Percentiles rank a stretch among this genome's conserved stretches.
These are phyloP conservation scores for Hirudo medicinalis DNA, from an alignment of 1,140 invertebrate species.

Conservation along the genomic window DNA sequence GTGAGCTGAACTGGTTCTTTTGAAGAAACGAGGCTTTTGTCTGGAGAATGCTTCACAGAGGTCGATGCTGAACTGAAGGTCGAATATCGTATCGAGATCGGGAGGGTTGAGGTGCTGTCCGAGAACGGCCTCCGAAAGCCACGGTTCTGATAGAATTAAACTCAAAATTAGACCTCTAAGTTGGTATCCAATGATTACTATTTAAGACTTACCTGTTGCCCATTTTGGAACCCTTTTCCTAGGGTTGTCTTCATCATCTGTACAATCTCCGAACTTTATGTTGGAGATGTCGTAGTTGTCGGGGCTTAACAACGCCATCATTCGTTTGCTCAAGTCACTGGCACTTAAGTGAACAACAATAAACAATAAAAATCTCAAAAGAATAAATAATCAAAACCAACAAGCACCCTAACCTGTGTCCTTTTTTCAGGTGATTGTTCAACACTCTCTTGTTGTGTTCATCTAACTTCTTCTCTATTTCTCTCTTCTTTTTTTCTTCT, in stretches of 20 bases:
- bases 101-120: not conserved
- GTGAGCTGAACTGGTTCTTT: conserved; percentile 5
- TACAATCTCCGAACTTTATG: not conserved
- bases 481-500: no score
- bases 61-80: conserved; percentile 10
- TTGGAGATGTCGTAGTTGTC: conserved; percentile 7
- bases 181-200: not conserved
- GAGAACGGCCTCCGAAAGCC: not conserved
- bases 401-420: no score
- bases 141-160: not conserved
- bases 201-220: not conserved
- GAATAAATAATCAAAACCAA: no score
- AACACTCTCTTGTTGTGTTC: no score
- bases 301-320: not conserved
- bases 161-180: not conserved
- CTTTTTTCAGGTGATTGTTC: no score
- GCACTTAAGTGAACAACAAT: no score
- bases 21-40: not conserved
- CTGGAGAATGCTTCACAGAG: not conserved
- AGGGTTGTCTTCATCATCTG: not conserved
- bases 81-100: not conserved
- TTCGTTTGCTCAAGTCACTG: no score
- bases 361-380: no score
- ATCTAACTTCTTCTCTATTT: no score
- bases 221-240: not conserved